Conservation (phyloP, 2,113 vertebrate genomes). For the Pygoscelis adeliae region DNA sequence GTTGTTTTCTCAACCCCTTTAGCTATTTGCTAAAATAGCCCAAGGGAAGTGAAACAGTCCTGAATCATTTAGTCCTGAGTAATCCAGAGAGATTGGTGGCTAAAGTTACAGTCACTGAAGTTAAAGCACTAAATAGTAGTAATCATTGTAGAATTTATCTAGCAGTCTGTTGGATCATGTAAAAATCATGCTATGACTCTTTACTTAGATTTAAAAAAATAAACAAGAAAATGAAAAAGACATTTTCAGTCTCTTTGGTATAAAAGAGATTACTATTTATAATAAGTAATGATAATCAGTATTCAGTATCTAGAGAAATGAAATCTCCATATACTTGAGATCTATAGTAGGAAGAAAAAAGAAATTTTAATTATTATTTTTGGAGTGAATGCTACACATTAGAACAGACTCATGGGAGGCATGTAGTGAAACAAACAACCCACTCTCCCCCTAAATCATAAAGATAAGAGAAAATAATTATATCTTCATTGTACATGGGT, state of each 20-base stretch:
- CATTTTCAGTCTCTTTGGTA: neutral
- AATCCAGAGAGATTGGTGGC: neutral
- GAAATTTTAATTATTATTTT: neutral
- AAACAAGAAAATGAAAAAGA: neutral
- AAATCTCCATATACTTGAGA: neutral
- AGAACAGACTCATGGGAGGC: neutral
- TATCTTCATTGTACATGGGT: neutral
- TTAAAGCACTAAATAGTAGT: neutral
- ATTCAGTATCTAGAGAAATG: neutral
- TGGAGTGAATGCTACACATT: neutral
- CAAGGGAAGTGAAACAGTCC: neutral
- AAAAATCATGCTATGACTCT: neutral
- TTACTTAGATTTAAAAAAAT: neutral
- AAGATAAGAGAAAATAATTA: neutral
- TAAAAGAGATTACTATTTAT: neutral
- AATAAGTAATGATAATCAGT: neutral
- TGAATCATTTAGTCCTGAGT: neutral
- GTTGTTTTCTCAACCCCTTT: slow-evolving; percentile 1
- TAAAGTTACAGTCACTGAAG: neutral
- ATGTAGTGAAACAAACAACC: neutral
- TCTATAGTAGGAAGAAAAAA: neutral
- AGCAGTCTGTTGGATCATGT: neutral
- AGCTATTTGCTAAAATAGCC: slow-evolving; percentile 19
- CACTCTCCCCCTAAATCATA: neutral
- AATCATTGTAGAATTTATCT: neutral